Evolutionary conservation across 2,888 invertebrate genomes (phyloP), one percentile per base, ranked within the genome.

Genomic region (Griposia aprilina): DNA sequence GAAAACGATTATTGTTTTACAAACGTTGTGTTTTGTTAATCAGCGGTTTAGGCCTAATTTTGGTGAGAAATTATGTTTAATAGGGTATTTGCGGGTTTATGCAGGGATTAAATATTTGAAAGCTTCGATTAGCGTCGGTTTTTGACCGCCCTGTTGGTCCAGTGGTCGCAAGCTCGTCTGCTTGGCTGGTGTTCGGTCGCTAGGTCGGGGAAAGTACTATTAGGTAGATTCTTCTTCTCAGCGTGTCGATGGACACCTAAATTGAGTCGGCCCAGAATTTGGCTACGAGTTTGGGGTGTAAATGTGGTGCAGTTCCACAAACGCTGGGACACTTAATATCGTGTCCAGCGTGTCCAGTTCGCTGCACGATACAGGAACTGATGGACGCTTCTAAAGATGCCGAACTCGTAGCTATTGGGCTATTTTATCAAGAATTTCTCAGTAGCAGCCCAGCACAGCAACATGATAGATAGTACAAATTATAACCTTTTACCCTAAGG

Each of bases 1-100:
- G 41, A 74, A 71, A 83, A 68, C 74, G 69, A 80, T 78, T 78
- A 81, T 73, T 74, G 60, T 74, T 83, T 74, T 74, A 69, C 69
- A 75, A 76, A 69, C 62, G 59, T 55, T 72, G 36, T 74, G 63
- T 66, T 71, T 45, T 52, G 71, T 71, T 77, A 60, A 81, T 68
- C 11, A 36, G 69, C 8, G 55, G 15, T 69, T 41, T 74, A 15
- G 26, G 57, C 65, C 66, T 63, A 55, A 80, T 80, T 63, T 72
- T 60, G 75, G 59, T 63, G 59, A 65, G 60, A 65, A 66, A 57
- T 76, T 82, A 66, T 52, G 17, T 26, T n/a, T 63, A 52, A 80
- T 80, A 30, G n/a, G 41, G 48, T 73, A 65, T 73, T 78, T 41
- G 74, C 57, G 63, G 48, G 50, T 26, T 76, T 77, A 26, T 73